Conservation (phyloP, 2,888 invertebrate species). For the Pristionchus arcanus region DNA sequence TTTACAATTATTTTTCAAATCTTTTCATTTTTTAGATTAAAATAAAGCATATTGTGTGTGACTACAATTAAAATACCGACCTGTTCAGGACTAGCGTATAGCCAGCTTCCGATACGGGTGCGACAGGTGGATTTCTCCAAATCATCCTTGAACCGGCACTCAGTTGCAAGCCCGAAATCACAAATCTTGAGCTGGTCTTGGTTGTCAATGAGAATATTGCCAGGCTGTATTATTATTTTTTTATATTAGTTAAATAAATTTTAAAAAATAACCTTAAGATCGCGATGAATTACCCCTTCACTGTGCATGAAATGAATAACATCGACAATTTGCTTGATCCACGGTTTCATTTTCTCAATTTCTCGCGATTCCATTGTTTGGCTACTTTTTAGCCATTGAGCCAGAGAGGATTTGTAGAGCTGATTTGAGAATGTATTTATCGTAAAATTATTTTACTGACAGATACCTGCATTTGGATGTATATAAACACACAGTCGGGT, state of each 20-base stretch:
- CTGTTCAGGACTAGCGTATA: neutral
- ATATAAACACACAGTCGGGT: neutral
- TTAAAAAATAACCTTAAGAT: neutral
- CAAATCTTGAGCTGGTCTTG: neutral
- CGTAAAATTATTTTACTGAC: neutral
- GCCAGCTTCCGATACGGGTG: neutral
- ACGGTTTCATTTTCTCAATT: conserved; percentile 39
- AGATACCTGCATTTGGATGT: conserved; percentile 14
- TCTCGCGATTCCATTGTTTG: neutral
- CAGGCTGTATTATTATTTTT: neutral
- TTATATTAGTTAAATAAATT: neutral
- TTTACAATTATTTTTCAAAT: no score
- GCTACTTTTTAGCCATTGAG: neutral
- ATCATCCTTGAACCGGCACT: neutral
- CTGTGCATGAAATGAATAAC: conserved; percentile 96
- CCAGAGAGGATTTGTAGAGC: neutral
- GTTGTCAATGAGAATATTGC: neutral
- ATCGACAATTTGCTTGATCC: conserved; percentile 91
- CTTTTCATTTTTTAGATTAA: no score
- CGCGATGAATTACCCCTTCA: conserved; percentile 93
- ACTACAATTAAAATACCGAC: no score
- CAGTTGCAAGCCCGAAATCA: neutral
- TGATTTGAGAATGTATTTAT: neutral
- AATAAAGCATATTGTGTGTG: no score
- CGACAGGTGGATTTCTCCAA: neutral